phyloP scores from a whole-genome alignment of 2,113 vertebrate species.

The Marcusenius ussheri region DNA sequence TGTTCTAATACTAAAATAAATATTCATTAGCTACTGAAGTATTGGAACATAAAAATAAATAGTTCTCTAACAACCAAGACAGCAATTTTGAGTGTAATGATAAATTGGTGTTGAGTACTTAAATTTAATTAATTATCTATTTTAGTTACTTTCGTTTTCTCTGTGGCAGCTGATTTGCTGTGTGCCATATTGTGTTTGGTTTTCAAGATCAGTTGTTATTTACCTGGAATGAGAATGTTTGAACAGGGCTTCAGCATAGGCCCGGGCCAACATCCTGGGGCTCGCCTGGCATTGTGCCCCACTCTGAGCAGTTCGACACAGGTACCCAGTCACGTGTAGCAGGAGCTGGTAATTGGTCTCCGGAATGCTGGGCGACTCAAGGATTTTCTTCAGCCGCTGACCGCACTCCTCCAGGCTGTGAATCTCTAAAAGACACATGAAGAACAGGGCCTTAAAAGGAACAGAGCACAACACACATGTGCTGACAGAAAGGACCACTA shows the following conservation, averaged over 20 bases:
- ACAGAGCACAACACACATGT: background rate
- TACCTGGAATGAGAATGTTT: constrained; percentile 54
- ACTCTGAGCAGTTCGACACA: constrained; percentile 54
- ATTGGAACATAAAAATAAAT: background rate
- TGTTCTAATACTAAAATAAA: background rate
- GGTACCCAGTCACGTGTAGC: constrained; percentile 55
- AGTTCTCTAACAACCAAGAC: background rate
- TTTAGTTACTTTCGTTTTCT: background rate
- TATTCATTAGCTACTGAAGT: background rate
- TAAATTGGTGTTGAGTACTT: background rate
- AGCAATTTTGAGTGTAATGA: background rate
- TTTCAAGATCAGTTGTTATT: constrained; percentile 16
- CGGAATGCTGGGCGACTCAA: constrained; percentile 62
- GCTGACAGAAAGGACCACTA: background rate
- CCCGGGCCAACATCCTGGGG: constrained; percentile 53
- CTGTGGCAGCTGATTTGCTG: background rate
- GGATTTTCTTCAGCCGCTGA: constrained; percentile 60
- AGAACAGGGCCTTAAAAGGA: background rate
- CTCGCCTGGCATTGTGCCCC: constrained; percentile 41
- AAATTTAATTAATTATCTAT: background rate
- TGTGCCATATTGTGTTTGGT: background rate
- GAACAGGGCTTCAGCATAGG: constrained; percentile 61
- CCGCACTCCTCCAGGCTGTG: constrained; percentile 63
- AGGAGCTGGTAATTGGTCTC: constrained; percentile 63
- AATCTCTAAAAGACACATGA: constrained; percentile 48